Base-by-base conservation (phyloP, 1,140 invertebrate genomes). In the Sipha flava region DNA sequence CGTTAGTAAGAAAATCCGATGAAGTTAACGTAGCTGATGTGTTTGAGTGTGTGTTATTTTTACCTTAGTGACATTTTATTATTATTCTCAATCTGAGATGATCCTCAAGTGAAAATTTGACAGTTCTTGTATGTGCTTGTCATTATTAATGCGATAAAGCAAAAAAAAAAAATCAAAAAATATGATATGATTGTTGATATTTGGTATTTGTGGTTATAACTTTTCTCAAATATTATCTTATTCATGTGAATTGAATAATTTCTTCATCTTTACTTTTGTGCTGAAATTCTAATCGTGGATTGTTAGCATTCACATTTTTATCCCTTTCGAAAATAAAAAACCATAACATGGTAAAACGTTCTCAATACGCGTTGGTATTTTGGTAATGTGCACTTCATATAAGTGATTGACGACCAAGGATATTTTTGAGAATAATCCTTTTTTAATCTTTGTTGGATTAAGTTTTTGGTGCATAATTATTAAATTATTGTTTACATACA, bases 341-440 rank as follows among this genome's bases (percentile, higher is more conserved):
- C n/a, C n/a, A n/a, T n/a, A n/a, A n/a, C n/a, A n/a, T n/a, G n/a
- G n/a, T n/a, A n/a, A n/a, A n/a, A n/a, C 3, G 21, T 21, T 21
- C n/a, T 66, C n/a, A 40, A 45, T 18, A 68, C 6, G 10, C 31
- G 18, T 68, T 43, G 37, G 4, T 10, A 68, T 26, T 45, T 26
- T 14, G 29, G n/a, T n/a, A n/a, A n/a, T 73, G 70, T 73, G n/a
- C 52, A 52, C 23, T 52, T 73, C 52, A 49, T 29, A 47, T 52
- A 47, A 73, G n/a, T 52, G 26, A 52, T 73, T 34, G 47, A 49
- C 70, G 47, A 73, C 52, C 47, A 34, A 34, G 52, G 47, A 45
- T 45, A 73, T 73, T 73, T 52, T 18, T 73, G 16, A 29, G 31
- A 9, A 3, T 73, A 73, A 73, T 73, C 70, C 70, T 21, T 73